Evolutionary conservation across 2,797 vertebrate genomes (phyloP), one percentile per base, ranked within the genome.

Genomic region (Macropodus opercularis): DNA sequence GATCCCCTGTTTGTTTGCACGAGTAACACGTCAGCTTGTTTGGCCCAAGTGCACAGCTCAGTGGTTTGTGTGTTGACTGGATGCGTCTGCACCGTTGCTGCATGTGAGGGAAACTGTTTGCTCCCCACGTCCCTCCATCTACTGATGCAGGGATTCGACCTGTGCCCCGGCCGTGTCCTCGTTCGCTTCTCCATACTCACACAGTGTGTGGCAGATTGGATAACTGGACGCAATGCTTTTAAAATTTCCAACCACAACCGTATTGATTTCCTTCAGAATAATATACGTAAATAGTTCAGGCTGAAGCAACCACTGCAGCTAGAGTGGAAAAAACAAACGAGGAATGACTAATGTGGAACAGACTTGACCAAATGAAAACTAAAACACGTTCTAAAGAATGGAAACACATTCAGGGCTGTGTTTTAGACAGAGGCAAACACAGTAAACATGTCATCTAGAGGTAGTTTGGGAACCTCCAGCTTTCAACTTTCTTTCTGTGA

Each of bases 1-100:
- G 46, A 12, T 57, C 51, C 59, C 44, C 49, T n/a, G 18, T 3
- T 36, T 15, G 58, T 67, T 9, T 68, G 75, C 78, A 35, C 62
- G 69, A 67, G 56, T 75, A 69, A n/a, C 46, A 58, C 58, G 62
- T 73, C 41, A 6, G 61, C 71, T 55, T 79, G 75, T 81, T 83
- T 75, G 77, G 75, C 44, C 63, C 64, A 64, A 42, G 29, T 57
- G 57, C 66, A 61, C n/a, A 56, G n/a, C 60, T 69, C 54, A 24
- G 34, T 65, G 65, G 32, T 62, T 70, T 59, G 51, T 51, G 74
- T 67, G 72, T 70, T 41, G 61, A 77, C 65, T 69, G 67, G 55
- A 63, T 57, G 29, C 34, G 54, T 76, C 72, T 66, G 51, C 24
- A n/a, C n/a, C n/a, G n/a, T n/a, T n/a, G n/a, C n/a, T n/a, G n/a